Base-by-base conservation (phyloP, 2,797 vertebrate species). In the Orientallactaga sibirica region DNA sequence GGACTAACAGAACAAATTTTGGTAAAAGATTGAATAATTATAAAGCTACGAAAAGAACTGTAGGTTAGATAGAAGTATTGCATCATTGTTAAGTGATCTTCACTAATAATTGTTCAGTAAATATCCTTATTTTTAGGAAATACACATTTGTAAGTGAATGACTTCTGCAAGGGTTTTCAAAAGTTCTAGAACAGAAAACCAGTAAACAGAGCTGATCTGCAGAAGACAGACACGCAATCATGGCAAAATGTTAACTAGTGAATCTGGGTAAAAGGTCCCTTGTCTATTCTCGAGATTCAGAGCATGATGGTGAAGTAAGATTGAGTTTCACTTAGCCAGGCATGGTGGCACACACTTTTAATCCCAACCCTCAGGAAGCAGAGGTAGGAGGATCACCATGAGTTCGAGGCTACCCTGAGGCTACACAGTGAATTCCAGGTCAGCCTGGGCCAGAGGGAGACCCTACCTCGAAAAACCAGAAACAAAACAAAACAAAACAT, bases 191-290 rank as follows among this genome's bases (percentile, higher is more conserved):
- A 15, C 19, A 27, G 41, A 27, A 43, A 67, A 22, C 22, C 37
- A 73, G 10, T 29, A 29, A 29, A 90, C 18, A 84, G 16, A 67
- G 43, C 0, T 67, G 90, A 48, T 7, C 16, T 11, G 18, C 55
- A 61, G 15, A n/a, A 87, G 64, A 29, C 70, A 18, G 19, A 61
- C 29, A 87, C 61, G 22, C 22, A 86, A 33, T 43, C 0, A 2
- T 33, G 67, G 27, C n/a, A 71, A 87, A 68, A 81, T 0, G 9
- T 25, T 52, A 76, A 83, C 73, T 43, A 33, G 33, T 15, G 58
- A 25, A 88, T 62, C 61, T 67, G 29, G 68, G 86, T n/a, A 43
- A 88, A 92, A 78, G 61, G 87, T 79, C 58, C 22, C 33, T 22
- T 29, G n/a, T 67, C 9, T 25, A 14, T 20, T 37, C 41, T 67